A percentile compares a stretch with the other conserved stretches of the same genome.
phyloP scores from a whole-genome alignment of 2,888 invertebrate genomes.

The Neoitamus cyanurus region DNA sequence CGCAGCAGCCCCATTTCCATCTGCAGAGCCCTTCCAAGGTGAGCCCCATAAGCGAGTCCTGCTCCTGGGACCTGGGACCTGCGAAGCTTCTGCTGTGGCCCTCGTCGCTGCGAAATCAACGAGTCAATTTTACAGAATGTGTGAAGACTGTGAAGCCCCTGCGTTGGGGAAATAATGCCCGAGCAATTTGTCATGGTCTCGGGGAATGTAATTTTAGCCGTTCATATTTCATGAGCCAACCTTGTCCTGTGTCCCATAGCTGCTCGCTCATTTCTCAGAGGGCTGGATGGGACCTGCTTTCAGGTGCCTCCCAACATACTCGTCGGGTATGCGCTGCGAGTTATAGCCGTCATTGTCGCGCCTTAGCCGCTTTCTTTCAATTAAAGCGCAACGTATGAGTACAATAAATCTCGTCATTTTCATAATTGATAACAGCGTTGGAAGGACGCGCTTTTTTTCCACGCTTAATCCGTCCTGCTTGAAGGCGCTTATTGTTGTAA shows the following conservation, averaged over 20 bases:
- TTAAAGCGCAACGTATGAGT: neutral
- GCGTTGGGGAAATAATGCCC: slow-evolving; percentile 14
- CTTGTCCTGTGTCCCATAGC: neutral
- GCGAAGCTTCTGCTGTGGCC: neutral
- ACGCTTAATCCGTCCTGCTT: neutral
- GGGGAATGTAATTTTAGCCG: slow-evolving; percentile 14
- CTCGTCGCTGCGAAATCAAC: neutral
- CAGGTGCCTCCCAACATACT: neutral
- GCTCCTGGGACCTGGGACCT: neutral
- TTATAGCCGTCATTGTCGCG: neutral
- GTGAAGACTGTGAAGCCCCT: neutral
- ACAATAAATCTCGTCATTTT: neutral
- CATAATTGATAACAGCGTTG: neutral
- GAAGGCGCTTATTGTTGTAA: neutral
- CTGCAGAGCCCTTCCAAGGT: neutral
- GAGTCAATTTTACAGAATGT: slow-evolving; percentile 29
- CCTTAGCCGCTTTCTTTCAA: neutral
- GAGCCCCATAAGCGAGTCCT: neutral
- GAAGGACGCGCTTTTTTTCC: neutral
- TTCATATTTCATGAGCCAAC: slow-evolving; percentile 12
- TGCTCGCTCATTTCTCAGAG: neutral
- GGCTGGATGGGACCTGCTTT: neutral
- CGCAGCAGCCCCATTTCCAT: neutral
- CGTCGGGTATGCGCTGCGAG: neutral
- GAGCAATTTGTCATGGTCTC: slow-evolving; percentile 32